Percentiles rank a stretch among this genome's conserved stretches.
Conservation (phyloP, 2,888 invertebrate genomes). For the Andrena camellia region DNA sequence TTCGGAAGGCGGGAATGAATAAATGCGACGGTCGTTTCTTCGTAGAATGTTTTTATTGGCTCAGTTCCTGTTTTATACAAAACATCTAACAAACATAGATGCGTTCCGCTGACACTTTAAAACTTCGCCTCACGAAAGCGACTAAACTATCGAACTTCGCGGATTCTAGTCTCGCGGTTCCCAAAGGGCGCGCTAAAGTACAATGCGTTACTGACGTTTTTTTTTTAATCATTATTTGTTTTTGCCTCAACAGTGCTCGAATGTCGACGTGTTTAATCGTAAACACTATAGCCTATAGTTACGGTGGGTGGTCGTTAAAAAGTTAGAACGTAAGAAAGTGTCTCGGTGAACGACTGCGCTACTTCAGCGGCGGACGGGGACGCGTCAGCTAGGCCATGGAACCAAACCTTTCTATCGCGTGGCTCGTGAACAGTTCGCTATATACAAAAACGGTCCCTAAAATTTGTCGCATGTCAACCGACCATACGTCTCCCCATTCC, state of each 20-base stretch:
- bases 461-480: slow-evolving; percentile 37
- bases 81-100: slow-evolving; percentile 82
- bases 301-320: slow-evolving; percentile 50
- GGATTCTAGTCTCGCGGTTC: slow-evolving; percentile 62
- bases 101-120: slow-evolving; percentile 71
- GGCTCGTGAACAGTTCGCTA: slow-evolving; percentile 53
- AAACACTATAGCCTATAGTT: slow-evolving; percentile 52
- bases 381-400: slow-evolving; percentile 64
- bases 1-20: background rate
- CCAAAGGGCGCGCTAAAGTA: slow-evolving; percentile 65
- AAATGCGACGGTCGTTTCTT: slow-evolving; percentile 11
- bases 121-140: slow-evolving; percentile 73
- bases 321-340: slow-evolving; percentile 57
- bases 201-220: slow-evolving; percentile 54
- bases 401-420: slow-evolving; percentile 57
- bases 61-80: slow-evolving; percentile 81
- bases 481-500: slow-evolving; percentile 5
- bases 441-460: slow-evolving; percentile 66
- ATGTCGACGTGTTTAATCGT: slow-evolving; percentile 61
- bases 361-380: slow-evolving; percentile 68
- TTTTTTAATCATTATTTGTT: slow-evolving; percentile 22
- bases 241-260: slow-evolving; percentile 64
- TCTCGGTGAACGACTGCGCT: slow-evolving; percentile 59
- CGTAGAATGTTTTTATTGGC: slow-evolving; percentile 77
- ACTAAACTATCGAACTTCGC: slow-evolving; percentile 71